Evolutionary conservation across 2,888 invertebrate species (phyloP), one percentile per base, ranked within the genome.

Genomic region (Petrolisthes cinctipes): DNA sequence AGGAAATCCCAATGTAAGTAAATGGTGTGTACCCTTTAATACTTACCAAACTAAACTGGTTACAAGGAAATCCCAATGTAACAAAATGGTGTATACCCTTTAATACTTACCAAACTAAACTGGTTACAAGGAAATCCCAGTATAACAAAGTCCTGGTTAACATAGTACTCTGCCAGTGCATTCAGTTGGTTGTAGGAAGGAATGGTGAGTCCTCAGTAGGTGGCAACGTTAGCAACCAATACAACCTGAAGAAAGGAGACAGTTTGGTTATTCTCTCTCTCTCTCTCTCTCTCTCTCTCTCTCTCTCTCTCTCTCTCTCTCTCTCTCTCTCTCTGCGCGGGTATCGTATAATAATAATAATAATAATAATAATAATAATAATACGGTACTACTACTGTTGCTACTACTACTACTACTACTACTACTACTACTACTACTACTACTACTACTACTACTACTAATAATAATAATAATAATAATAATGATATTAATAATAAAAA

Each of bases 51-150:
- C 92, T 92, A 91, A 94, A 94, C 91, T 93, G 93, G 91, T 93
- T 93, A 91, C 93, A 93, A 9, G 94, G 94, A 86, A 94, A 93
- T 17, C 93, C 94, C 61, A 61, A 3, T 17, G 3, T 14, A 61
- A 61, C 11, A 14, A 61, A 14, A 61, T 9, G 61, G 61, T 14
- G 17, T 2, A 3, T 17, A 9, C 9, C 23, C 11, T 5, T 17
- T 79, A 81, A 80, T 57, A 54, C 90, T 89, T 51, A 90, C 90
- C 86, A 85, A 37, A 75, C 92, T 92, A 91, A 94, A 94, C 91
- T 93, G 93, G 91, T 93, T 93, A 91, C 93, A 93, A 9, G 94
- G 94, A 86, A 94, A 93, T 17, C 93, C 94, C 17, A 94, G 91
- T 66, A 93, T 92, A 71, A 91, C 92, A 61, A 94, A 92, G 85